Evolutionary conservation across 1,140 invertebrate species (phyloP).

Genomic region (Pectinophora gossypiella): DNA sequence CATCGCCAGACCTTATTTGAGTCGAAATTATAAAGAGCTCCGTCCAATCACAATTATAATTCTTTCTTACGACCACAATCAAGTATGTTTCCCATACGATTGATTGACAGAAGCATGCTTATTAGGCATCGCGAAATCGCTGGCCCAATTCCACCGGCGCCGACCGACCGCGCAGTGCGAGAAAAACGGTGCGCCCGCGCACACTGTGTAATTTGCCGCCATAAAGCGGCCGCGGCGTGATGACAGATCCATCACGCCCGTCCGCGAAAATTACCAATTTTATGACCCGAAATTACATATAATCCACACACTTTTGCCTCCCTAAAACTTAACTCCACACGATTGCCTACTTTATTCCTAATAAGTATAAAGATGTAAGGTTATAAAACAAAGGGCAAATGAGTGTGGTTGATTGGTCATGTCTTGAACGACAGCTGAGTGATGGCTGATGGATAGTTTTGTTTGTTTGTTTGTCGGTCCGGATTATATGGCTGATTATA

Average conservation of each 20-base stretch:
- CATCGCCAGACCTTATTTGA: no score
- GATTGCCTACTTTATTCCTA: background rate
- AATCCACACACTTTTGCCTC: background rate
- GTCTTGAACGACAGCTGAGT: slow-evolving; percentile 14
- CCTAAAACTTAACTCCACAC: background rate
- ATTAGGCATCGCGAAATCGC: background rate
- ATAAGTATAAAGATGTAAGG: background rate
- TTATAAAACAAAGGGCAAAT: background rate
- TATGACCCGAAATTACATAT: slow-evolving; percentile 33
- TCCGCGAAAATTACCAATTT: slow-evolving; percentile 28
- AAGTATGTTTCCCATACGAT: background rate
- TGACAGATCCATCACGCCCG: slow-evolving; percentile 26
- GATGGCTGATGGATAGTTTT: slow-evolving; percentile 20
- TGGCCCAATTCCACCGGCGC: background rate
- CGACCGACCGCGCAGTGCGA: slow-evolving; percentile 15
- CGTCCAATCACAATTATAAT: no score
- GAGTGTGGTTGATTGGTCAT: background rate
- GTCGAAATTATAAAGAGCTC: no score
- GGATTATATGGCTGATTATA: no score
- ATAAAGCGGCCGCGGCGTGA: slow-evolving; percentile 26
- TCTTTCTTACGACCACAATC: background rate
- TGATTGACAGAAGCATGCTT: slow-evolving; percentile 12
- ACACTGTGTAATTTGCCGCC: slow-evolving; percentile 27
- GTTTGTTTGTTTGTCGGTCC: slow-evolving; percentile 22
- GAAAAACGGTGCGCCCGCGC: slow-evolving; percentile 17